These are phyloP conservation scores for Palloptera scutellata DNA, from an alignment of 2,888 invertebrate species.

Conservation along the genomic window DNA sequence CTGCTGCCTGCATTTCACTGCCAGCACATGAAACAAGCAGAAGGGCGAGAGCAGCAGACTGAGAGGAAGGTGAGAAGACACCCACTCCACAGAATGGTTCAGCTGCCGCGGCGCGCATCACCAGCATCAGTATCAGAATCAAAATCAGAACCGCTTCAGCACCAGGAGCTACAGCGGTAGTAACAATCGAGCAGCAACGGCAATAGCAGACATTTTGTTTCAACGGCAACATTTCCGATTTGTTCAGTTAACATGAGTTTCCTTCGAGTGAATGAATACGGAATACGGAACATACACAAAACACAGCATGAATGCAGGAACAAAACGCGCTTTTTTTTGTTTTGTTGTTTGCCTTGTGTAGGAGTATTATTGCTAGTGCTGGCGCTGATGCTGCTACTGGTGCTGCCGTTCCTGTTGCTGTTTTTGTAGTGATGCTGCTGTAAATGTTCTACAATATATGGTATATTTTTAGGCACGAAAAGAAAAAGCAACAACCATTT, in stretches of 20 bases:
- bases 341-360: neutral
- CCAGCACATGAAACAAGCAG: constrained; percentile 7
- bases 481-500: constrained; percentile 32
- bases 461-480: constrained; percentile 26
- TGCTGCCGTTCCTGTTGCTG: constrained; percentile 3
- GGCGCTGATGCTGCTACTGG: neutral
- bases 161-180: constrained; percentile 8
- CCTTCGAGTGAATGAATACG: constrained; percentile 42
- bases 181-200: neutral
- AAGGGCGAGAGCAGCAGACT: no score
- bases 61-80: constrained; percentile 21
- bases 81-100: constrained; percentile 22
- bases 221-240: constrained; percentile 63
- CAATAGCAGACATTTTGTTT: constrained; percentile 55
- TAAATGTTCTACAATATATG: no score
- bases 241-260: constrained; percentile 48
- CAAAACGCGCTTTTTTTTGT: constrained; percentile 6
- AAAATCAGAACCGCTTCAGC: constrained; percentile 29
- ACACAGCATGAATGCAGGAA: constrained; percentile 11
- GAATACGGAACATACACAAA: constrained; percentile 27
- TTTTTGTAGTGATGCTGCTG: constrained; percentile 27
- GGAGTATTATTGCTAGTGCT: neutral
- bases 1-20: constrained; percentile 20
- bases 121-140: constrained; percentile 22
- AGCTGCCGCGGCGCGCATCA: constrained; percentile 13